Percentiles rank a stretch among this genome's conserved stretches.
Conservation (phyloP, 2,113 vertebrate species). For the Dicerorhinus sumatrensis region DNA sequence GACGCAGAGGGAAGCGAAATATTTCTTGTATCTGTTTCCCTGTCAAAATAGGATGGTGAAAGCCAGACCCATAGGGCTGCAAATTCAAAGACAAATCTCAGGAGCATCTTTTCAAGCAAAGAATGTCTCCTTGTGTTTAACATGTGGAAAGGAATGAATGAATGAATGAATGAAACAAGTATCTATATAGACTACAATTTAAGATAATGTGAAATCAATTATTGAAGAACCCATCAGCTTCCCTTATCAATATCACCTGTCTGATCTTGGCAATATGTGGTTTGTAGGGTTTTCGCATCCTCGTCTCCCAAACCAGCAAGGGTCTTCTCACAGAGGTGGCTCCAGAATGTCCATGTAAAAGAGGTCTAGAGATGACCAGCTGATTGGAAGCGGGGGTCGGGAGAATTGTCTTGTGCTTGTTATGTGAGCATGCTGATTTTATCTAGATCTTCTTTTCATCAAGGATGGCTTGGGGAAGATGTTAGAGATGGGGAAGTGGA, state of each 20-base stretch:
- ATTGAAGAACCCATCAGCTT: background rate
- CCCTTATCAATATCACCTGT: background rate
- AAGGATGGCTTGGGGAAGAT: background rate
- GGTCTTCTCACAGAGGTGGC: background rate
- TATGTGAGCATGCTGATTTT: too few species aligned
- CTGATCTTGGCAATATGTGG: background rate
- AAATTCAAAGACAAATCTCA: background rate
- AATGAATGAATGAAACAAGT: background rate
- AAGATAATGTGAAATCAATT: background rate
- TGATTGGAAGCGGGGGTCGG: background rate
- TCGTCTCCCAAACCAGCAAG: background rate
- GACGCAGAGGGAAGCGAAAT: background rate
- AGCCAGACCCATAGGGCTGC: background rate
- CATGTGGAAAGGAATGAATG: background rate
- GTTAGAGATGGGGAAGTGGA: background rate
- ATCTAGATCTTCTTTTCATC: background rate
- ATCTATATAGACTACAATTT: accelerated
- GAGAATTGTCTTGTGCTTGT: background rate
- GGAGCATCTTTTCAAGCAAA: background rate
- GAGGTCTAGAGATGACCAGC: too few species aligned
- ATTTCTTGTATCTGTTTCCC: background rate
- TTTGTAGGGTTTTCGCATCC: background rate
- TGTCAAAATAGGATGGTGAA: background rate
- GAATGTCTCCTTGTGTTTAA: background rate
- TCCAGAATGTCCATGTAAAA: background rate